Evolutionary conservation across 2,797 vertebrate species (phyloP), one percentile per base, ranked within the genome.

Genomic region (Pteropus rufus): DNA sequence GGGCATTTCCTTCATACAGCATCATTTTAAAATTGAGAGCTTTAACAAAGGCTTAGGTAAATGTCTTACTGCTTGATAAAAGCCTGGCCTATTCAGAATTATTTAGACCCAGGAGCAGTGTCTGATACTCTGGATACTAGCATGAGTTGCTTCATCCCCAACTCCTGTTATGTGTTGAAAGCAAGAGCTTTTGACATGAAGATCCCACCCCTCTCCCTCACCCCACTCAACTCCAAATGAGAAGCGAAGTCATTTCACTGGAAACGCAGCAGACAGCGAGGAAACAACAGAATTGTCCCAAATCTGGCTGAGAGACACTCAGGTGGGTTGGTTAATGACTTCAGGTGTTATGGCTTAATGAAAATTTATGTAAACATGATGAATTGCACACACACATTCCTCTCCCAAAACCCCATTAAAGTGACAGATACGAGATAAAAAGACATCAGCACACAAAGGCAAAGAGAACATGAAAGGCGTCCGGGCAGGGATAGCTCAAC

Each of bases 341-440:
- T 92, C 72, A 75, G 34, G 49, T n/a, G 34, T 34, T 70, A 19
- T 14, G 64, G 58, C 23, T 92, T 81, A 76, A 72, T 60, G 39
- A 46, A 72, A 76, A 56, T 34, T 19, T 49, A 58, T 21, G 18
- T 64, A 84, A 80, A 79, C 24, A 34, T 44, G 62, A 94, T 49
- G 39, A 76, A 41, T 21, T 89, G 14, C 46, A 65, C n/a, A 56
- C 58, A 84, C 23, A 44, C 4, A 21, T 54, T 77, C 80, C 34
- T 60, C 41, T 86, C 94, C 96, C 89, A 94, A 88, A 96, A 29
- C 7, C 12, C 44, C 52, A 23, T 39, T 64, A 90, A 90, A 58
- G 36, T 73, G 52, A 70, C 76, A 93, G 44, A 73, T 84, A 49
- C 36, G 46, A 80, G 34, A 64, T 44, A 11, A 83, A 54, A 90